Percentiles rank a stretch among this genome's conserved stretches.
These are phyloP conservation scores for Apostichopus leukothele DNA, from an alignment of 53 echinoderm and acorn worm genomes.

Conservation along the genomic window DNA sequence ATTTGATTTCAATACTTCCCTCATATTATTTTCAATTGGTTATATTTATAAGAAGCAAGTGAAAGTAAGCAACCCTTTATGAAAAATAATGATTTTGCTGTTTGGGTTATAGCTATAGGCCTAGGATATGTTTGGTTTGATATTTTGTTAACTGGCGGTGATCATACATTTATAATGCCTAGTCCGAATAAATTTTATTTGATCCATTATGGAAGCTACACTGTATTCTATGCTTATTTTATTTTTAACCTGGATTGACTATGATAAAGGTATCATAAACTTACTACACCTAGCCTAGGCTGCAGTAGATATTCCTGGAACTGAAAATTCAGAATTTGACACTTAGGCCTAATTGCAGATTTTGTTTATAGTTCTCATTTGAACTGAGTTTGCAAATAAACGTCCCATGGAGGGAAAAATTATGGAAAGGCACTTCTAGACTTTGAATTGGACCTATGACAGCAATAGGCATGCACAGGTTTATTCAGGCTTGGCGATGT, in stretches of 20 bases:
- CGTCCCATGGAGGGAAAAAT: too few relatives aligned
- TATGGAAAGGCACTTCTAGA: too few relatives aligned
- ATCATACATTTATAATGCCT: not conserved
- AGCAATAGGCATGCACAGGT: too few relatives aligned
- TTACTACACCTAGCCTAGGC: too few relatives aligned
- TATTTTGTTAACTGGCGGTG: conserved; percentile 29
- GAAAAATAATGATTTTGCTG: not conserved
- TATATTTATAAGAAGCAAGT: not conserved
- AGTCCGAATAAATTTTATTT: conserved; percentile 8
- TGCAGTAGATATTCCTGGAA: too few relatives aligned
- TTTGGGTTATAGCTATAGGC: not conserved
- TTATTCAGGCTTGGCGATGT: not conserved
- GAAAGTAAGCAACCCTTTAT: not conserved
- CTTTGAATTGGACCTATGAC: too few relatives aligned
- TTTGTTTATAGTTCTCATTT: too few relatives aligned
- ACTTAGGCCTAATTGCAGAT: too few relatives aligned
- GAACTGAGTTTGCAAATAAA: too few relatives aligned
- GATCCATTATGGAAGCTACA: not conserved
- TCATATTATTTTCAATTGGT: not conserved
- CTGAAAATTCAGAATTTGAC: too few relatives aligned
- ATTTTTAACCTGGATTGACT: too few relatives aligned
- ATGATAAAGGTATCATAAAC: too few relatives aligned
- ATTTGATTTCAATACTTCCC: not conserved
- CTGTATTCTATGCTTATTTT: not conserved
- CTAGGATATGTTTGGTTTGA: not conserved